Evolutionary conservation across 1,140 invertebrate genomes (phyloP).

Genomic region (Andricus grossulariae): DNA sequence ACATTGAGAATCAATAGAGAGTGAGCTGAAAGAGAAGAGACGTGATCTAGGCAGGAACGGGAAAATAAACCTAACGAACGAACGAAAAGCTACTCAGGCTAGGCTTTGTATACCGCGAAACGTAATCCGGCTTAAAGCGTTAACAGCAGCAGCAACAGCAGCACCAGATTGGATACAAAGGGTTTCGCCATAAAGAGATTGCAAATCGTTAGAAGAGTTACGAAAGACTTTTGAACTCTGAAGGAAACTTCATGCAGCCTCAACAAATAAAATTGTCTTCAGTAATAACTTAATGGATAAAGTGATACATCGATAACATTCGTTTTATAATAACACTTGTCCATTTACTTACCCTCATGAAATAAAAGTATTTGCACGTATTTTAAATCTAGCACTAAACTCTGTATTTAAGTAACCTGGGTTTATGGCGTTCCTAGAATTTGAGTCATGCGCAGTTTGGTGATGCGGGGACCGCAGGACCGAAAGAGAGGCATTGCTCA

Average conservation of each 20-base stretch:
- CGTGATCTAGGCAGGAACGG: neutral
- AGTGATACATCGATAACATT: too few relatives aligned
- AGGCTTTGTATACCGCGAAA: conserved; percentile 25
- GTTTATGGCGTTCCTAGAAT: too few relatives aligned
- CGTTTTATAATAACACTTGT: too few relatives aligned
- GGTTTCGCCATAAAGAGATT: conserved; percentile 25
- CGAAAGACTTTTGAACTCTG: neutral
- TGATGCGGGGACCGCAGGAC: too few relatives aligned
- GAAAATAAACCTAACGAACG: conserved; percentile 19
- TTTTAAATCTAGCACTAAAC: too few relatives aligned
- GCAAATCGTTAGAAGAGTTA: conserved; percentile 4
- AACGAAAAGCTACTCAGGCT: conserved; percentile 22
- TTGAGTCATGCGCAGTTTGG: too few relatives aligned
- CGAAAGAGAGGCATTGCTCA: too few relatives aligned
- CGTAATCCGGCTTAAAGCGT: conserved; percentile 30
- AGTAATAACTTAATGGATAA: too few relatives aligned
- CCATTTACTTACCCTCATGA: too few relatives aligned
- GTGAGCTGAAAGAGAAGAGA: neutral
- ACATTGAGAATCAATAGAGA: conserved; percentile 20
- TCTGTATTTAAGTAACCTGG: too few relatives aligned
- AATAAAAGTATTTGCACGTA: too few relatives aligned
- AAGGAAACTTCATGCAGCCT: neutral
- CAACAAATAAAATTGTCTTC: too few relatives aligned
- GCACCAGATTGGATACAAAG: conserved; percentile 27
- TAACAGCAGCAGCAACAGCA: conserved; percentile 19